Base-by-base conservation (phyloP, 2,888 invertebrate species). In the Paralinhomoeus sp. region DNA sequence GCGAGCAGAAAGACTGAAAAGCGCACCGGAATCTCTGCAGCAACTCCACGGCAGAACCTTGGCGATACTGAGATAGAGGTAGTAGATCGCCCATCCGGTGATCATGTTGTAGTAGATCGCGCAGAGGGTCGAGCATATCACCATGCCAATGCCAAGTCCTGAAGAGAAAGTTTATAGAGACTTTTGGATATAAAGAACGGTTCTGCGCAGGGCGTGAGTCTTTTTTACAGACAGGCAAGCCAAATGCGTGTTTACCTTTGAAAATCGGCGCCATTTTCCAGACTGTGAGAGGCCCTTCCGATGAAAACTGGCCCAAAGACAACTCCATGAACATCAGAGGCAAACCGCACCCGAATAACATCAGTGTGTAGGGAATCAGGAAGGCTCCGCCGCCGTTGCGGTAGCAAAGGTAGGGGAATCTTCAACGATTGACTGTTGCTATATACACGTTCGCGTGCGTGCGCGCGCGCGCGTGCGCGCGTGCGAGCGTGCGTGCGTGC, bases 321-420 rank as follows among this genome's bases (percentile, higher is more conserved):
- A 62, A 53, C 44, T 64, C 64, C 57, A 64, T 49, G 47, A 58
- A 61, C 51, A 64, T 63, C 40, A 64, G 46, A 1, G 64, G 64
- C 20, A 64, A 52, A 1, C 64, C 64, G 15, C 62, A 57, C 20
- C 62, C 53, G 7, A 55, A 44, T 54, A 63, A 55, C 62, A 63
- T 62, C 20, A 64, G 47, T 12, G 55, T 49, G 46, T 62, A 64
- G n/a, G n/a, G n/a, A n/a, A n/a, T n/a, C n/a, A n/a, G n/a, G n/a
- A n/a, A n/a, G n/a, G n/a, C n/a, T n/a, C 64, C 64, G 15, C 48
- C 49, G 18, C 62, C 62, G 51, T 62, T 62, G 39, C 52, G 57
- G 50, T 60, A 62, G 46, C 59, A 61, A 13, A 62, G 51, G 49
- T 73, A 73, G 2, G 72, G 73, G 58, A 73, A 73, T 48, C 72